Base-by-base conservation (phyloP, 2,888 invertebrate genomes). In the Pyrgus malvae region DNA sequence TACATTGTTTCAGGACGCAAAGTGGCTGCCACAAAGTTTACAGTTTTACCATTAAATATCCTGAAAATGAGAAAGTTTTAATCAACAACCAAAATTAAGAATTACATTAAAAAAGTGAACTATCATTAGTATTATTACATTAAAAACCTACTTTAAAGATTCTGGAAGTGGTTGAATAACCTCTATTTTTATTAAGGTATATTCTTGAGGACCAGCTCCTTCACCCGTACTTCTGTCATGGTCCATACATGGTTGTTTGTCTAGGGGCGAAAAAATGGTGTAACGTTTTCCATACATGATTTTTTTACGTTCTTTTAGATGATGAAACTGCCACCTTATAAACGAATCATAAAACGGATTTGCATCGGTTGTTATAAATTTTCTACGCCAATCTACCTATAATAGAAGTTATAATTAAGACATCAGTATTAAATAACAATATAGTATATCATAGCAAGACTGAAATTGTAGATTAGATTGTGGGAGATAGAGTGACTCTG, bases 1-100 rank as follows among this genome's bases (percentile, higher is more conserved):
- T 99, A 99, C 99, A 99, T 99, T 0, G 99, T 99, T 90, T 99
- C 99, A 1, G 99, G 99, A 56, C 99, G 92, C n/a, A 99, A 89
- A 3, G 99, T 99, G 6, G 99, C 99, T 12, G 99, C 99, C 8
- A 99, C 98, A 58, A 99, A 91, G 77, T 89, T 97, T n/a, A 98
- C 91, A 57, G 91, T 78, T 73, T 92, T 91, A 42, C 86, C 86
- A 62, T 86, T 70, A 60, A 92, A 80, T 40, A 78, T 58, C 58
- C 93, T 94, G 21, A 31, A 38, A 38, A 17, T 16, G 6, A 4
- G 21, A 4, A 21, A 21, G 21, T 21, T 21, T 4, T 6, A 21
- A 6, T 4, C 3, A 6, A 21, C 21, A 21, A 21, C 6, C 3
- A 6, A 4, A 21, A 4, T 4, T 4, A 7, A 14, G 6, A 2